Conservation (phyloP, 2,113 vertebrate genomes). For the Pogonocichla stellata region DNA sequence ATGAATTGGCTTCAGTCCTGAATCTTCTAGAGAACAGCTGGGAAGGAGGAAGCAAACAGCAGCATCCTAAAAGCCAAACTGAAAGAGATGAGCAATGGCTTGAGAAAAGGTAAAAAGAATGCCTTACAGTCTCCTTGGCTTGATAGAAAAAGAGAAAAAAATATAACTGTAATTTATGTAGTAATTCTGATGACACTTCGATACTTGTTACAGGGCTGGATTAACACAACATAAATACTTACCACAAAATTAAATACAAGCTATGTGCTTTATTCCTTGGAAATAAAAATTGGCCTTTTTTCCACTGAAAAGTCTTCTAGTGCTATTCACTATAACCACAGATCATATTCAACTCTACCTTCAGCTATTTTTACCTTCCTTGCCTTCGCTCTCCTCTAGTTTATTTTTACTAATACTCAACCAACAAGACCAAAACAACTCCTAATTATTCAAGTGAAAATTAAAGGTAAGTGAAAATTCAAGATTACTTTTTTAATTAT, state of each 20-base stretch:
- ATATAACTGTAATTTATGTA: background rate
- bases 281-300: background rate
- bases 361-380: background rate
- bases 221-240: background rate
- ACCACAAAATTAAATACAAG: background rate
- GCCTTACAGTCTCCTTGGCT: background rate
- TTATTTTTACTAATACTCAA: background rate
- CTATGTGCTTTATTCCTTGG: background rate
- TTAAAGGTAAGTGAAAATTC: background rate
- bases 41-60: conserved; percentile 54
- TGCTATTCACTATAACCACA: background rate
- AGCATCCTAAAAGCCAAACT: conserved; percentile 23
- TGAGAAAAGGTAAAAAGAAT: background rate
- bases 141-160: background rate
- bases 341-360: background rate
- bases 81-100: background rate
- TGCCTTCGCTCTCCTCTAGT: background rate
- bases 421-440: background rate
- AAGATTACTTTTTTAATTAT: background rate
- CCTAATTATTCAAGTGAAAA: background rate
- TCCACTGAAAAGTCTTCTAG: background rate
- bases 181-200: background rate
- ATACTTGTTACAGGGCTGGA: background rate
- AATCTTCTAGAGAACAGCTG: conserved; percentile 44
- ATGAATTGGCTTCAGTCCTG: conserved; percentile 24